Evolutionary conservation across 2,797 vertebrate genomes (phyloP), one percentile per base, ranked within the genome.

Genomic region (Neosilurus hyrtlii): DNA sequence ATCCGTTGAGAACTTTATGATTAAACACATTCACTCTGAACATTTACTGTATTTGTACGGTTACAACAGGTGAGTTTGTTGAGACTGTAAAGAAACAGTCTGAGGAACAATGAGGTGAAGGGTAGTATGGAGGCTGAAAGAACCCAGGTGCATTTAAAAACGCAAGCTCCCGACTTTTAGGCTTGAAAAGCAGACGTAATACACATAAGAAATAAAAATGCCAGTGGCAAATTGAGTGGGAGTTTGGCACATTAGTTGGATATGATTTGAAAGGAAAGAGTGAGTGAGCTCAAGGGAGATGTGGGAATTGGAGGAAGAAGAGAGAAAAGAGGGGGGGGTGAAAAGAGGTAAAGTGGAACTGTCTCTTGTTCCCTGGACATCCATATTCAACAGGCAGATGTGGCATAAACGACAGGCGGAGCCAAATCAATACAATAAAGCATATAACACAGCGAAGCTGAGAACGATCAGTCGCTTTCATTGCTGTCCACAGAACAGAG

Each of bases 311-410:
- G 20, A 52, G 65, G 18, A 9, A 3, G 67, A n/a, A 59, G 22
- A 16, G 22, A 54, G 30, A 49, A 52, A 26, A 78, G 20, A 8
- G 9, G 9, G 14, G 37, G n/a, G 10, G 22, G 9, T 65, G 43
- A 65, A 49, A 52, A 35, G 74, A 59, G 78, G 83, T 81, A 84
- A 79, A 80, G 61, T 75, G 61, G 66, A 78, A 79, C 83, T 83
- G 78, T 37, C 72, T 80, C 74, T 59, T 20, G 37, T 71, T 84
- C 77, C 70, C 80, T 72, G 65, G 83, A 54, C 86, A 83, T 86
- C 76, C 85, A 86, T 85, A 87, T 86, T 84, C 79, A 86, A 83
- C 82, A 75, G 35, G 52, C 59, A 66, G 82, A 81, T 67, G 77
- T 59, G 86, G 65, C 84, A 84, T 74, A 82, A 88, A 88, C 76